Conservation (phyloP, 2,797 vertebrate genomes). For the Rhinogobio ventralis region DNA sequence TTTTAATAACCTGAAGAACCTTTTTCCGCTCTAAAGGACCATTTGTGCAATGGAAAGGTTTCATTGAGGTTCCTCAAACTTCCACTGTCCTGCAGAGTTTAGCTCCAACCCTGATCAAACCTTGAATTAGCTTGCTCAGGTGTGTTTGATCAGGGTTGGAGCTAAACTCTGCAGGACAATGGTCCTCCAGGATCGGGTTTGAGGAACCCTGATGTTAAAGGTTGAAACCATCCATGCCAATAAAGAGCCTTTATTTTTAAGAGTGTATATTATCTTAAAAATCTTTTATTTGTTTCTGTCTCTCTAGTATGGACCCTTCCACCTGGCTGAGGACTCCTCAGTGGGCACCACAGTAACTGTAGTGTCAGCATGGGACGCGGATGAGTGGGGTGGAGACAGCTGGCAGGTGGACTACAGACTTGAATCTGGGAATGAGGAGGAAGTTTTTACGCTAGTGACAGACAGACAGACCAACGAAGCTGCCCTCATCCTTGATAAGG, state of each 20-base stretch:
- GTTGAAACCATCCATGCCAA: not conserved
- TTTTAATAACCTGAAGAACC: too few relatives aligned
- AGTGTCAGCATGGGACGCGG: conserved; percentile 77
- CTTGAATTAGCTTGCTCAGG: too few relatives aligned
- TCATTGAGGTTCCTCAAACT: too few relatives aligned
- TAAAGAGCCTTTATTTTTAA: not conserved
- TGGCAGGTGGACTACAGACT: conserved; percentile 80
- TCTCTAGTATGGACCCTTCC: conserved; percentile 75
- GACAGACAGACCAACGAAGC: conserved; percentile 72
- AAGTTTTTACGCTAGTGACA: conserved; percentile 73
- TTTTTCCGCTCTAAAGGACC: not conserved
- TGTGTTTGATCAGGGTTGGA: too few relatives aligned
- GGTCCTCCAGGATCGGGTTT: too few relatives aligned
- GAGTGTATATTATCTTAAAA: not conserved
- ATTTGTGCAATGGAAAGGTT: not conserved
- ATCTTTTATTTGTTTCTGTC: not conserved
- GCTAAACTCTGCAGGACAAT: too few relatives aligned
- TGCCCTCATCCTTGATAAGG: conserved; percentile 79
- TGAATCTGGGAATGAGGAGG: conserved; percentile 80
- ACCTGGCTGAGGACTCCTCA: conserved; percentile 73
- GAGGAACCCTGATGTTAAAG: too few relatives aligned
- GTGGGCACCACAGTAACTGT: conserved; percentile 75
- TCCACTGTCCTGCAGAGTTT: too few relatives aligned
- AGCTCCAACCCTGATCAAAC: too few relatives aligned
- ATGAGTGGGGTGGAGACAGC: conserved; percentile 81